Evolutionary conservation across 2,797 vertebrate genomes (phyloP).

Genomic region (Petrocephalus sullivani): DNA sequence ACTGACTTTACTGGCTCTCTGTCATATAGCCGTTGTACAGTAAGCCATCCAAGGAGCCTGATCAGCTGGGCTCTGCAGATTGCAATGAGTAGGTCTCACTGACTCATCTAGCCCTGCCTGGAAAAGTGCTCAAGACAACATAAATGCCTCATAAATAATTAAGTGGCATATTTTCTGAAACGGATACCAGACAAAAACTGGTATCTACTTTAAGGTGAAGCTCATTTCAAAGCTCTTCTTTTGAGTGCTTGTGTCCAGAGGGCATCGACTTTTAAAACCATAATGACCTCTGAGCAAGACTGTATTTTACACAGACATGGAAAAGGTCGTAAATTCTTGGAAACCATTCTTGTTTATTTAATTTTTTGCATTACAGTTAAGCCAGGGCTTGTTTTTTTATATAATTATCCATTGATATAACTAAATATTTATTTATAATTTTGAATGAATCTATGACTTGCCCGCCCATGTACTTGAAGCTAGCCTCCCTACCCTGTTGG

Average conservation of each 20-base stretch:
- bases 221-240: neutral
- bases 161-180: neutral
- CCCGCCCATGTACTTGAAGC: neutral
- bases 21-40: neutral
- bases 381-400: neutral
- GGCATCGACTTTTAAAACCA: neutral
- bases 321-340: neutral
- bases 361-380: neutral
- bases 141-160: neutral
- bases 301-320: neutral
- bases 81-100: constrained; percentile 6
- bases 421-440: neutral
- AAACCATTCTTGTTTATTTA: neutral
- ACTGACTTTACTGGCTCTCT: neutral
- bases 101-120: neutral
- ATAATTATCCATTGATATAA: neutral
- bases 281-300: neutral
- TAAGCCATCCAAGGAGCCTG: neutral
- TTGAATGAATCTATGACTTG: neutral
- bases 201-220: neutral
- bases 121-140: neutral
- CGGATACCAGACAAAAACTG: neutral
- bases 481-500: neutral
- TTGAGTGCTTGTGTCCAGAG: neutral
- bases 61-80: neutral